Conservation (phyloP, 2,888 invertebrate genomes). For the Balanococcus diminutus region DNA sequence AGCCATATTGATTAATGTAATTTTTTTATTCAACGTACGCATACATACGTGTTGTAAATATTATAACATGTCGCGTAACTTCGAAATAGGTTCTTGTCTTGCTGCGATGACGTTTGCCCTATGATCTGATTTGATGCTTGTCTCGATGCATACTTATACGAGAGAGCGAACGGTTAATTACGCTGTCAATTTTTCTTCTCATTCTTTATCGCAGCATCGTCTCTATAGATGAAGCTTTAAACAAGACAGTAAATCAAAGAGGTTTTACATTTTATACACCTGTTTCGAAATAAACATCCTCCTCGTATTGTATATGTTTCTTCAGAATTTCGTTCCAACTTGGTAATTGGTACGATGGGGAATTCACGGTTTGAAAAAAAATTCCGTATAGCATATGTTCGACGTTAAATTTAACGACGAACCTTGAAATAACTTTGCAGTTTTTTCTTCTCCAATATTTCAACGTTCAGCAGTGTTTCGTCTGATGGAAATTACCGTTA, state of each 20-base stretch:
- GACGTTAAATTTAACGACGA: slow-evolving; percentile 39
- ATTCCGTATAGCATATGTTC: slow-evolving; percentile 7
- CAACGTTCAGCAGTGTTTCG: not conserved
- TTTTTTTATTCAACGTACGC: not conserved
- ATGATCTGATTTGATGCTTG: not conserved
- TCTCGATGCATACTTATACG: not conserved
- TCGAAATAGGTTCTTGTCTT: not conserved
- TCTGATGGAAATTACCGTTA: not conserved
- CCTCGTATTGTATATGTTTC: not conserved
- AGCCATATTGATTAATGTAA: not conserved
- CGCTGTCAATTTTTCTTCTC: slow-evolving; percentile 21
- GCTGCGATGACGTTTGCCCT: not conserved
- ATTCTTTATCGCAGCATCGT: slow-evolving; percentile 10
- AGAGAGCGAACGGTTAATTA: not conserved
- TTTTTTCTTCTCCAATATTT: not conserved
- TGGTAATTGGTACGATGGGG: not conserved
- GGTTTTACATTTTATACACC: slow-evolving; percentile 49
- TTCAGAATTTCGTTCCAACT: not conserved
- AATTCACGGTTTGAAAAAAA: not conserved
- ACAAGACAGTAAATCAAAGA: slow-evolving; percentile 27
- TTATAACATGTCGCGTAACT: not conserved
- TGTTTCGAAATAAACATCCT: slow-evolving; percentile 54
- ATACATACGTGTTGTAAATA: not conserved
- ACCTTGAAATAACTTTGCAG: slow-evolving; percentile 28
- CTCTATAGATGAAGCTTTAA: slow-evolving; percentile 16